These are phyloP conservation scores for Oligia strigilis DNA, from an alignment of 2,888 invertebrate species.

Conservation along the genomic window DNA sequence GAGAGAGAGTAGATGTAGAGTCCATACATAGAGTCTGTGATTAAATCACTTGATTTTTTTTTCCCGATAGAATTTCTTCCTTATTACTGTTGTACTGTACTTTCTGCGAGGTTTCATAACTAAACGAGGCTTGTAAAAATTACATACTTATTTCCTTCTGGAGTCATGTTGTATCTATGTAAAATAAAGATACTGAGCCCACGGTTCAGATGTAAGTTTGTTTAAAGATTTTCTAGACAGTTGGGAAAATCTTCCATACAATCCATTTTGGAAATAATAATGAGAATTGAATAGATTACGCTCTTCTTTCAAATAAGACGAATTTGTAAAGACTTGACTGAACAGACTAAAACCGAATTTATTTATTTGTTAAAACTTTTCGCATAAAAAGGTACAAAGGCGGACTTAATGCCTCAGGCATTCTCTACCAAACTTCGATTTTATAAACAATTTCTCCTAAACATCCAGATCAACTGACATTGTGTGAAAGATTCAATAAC, in stretches of 20 bases:
- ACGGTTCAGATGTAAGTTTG: no score
- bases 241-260: not conserved
- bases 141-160: not conserved
- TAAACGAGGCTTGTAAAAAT: not conserved
- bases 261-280: not conserved
- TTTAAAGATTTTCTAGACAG: not conserved
- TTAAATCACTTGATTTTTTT: not conserved
- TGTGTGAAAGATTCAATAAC: conserved; percentile 28
- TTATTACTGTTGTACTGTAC: not conserved
- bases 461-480: not conserved
- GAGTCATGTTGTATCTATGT: not conserved
- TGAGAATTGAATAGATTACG: not conserved
- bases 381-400: no score
- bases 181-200: not conserved
- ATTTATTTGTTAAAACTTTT: not conserved
- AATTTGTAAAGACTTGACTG: not conserved
- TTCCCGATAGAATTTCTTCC: not conserved
- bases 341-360: not conserved
- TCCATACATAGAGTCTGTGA: no score
- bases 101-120: not conserved
- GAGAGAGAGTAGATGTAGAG: not conserved
- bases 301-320: not conserved
- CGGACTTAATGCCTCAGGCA: no score
- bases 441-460: not conserved
- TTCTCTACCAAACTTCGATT: not conserved